phyloP scores from a whole-genome alignment of 2,113 vertebrate species.

The Gymnorhina tibicen region DNA sequence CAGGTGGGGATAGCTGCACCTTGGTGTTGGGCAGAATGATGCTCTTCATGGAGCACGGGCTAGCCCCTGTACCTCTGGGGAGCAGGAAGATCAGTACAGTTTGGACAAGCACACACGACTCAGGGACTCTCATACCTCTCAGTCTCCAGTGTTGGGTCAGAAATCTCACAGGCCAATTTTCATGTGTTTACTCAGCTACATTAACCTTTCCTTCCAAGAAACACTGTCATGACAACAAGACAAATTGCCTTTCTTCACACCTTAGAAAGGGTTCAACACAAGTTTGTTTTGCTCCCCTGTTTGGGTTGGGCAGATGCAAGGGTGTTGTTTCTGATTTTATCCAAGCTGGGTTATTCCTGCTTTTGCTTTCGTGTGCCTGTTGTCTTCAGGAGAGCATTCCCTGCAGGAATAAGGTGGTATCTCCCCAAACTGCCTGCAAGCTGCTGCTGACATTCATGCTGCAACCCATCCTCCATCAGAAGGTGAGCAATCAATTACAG shows the following conservation, averaged over 20 bases:
- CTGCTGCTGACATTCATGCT: background rate
- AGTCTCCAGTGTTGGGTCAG: background rate
- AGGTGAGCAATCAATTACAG: background rate
- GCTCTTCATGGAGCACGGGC: background rate
- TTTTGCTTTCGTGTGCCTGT: background rate
- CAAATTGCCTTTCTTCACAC: background rate
- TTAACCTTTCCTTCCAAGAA: background rate
- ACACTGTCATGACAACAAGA: background rate
- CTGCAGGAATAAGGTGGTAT: conserved; percentile 15
- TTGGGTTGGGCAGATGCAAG: background rate
- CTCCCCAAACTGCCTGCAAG: conserved; percentile 31
- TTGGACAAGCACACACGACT: background rate
- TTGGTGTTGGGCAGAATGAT: background rate
- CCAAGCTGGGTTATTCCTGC: background rate
- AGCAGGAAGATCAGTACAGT: background rate
- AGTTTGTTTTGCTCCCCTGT: conserved; percentile 10
- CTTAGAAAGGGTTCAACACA: background rate
- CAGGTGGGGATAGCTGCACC: background rate
- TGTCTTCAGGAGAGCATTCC: conserved; percentile 5
- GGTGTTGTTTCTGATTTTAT: conserved; percentile 33
- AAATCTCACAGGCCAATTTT: background rate
- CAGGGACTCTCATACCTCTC: background rate
- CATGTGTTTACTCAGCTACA: background rate
- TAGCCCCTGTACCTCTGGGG: background rate
- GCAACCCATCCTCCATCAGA: background rate